These are phyloP conservation scores for Enteromius afrohamiltoni DNA, from an alignment of 2,797 vertebrate species.

Conservation along the genomic window DNA sequence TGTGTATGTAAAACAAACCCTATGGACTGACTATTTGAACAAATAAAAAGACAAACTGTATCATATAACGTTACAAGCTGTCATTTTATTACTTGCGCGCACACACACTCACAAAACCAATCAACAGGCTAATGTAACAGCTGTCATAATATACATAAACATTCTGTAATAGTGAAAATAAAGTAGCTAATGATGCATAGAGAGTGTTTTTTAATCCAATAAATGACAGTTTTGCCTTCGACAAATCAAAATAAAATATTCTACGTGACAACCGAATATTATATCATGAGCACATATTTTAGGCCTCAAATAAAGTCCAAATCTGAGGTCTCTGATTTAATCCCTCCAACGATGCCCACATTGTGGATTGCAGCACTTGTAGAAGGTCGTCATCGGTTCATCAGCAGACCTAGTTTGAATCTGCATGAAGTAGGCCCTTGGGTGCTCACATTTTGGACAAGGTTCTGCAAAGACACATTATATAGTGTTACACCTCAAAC, in stretches of 20 bases:
- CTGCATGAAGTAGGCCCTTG: constrained; percentile 97
- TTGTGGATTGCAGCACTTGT: constrained; percentile 92
- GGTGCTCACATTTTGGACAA: constrained; percentile 94
- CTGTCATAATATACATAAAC: background rate
- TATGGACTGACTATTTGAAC: constrained; percentile 79
- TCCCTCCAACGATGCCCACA: constrained; percentile 96
- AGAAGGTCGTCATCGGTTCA: constrained; percentile 99
- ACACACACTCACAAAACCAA: background rate
- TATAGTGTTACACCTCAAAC: background rate
- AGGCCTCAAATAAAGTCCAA: background rate
- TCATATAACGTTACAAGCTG: background rate
- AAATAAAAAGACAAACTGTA: constrained; percentile 68
- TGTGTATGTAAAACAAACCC: constrained; percentile 72
- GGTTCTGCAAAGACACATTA: constrained; percentile 77
- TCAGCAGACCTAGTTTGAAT: constrained; percentile 97
- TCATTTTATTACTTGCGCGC: constrained; percentile 30
- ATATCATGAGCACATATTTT: background rate
- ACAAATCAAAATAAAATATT: background rate
- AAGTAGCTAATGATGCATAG: background rate
- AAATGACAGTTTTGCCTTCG: background rate
- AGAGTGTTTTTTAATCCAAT: background rate
- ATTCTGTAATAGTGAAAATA: background rate
- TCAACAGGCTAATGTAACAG: constrained; percentile 17
- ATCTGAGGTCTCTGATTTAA: constrained; percentile 63
- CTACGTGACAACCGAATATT: background rate